phyloP scores from a whole-genome alignment of 2,113 vertebrate genomes.

The Cyprinus carpio region DNA sequence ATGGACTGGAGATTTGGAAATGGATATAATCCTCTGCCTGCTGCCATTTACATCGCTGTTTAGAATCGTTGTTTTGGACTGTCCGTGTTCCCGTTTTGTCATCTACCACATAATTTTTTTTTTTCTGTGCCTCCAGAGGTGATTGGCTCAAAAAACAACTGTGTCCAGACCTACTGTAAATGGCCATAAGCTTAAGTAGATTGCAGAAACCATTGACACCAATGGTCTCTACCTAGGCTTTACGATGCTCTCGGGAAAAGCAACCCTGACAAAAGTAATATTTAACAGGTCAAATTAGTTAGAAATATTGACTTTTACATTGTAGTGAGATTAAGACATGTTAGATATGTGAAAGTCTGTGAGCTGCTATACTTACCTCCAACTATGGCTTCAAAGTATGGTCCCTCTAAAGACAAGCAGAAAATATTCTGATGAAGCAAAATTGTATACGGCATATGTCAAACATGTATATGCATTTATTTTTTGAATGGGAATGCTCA shows the following conservation, averaged over 20 bases:
- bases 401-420: constrained; percentile 25
- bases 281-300: neutral
- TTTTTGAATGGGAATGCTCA: neutral
- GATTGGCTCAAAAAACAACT: neutral
- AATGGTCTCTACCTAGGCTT: neutral
- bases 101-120: neutral
- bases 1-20: neutral
- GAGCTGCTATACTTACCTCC: constrained; percentile 55
- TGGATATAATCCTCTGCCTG: neutral
- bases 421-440: neutral
- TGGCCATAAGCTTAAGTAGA: neutral
- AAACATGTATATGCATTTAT: neutral
- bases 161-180: neutral
- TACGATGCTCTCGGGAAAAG: neutral
- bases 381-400: constrained; percentile 53
- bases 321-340: neutral
- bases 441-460: neutral
- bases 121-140: neutral
- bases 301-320: neutral
- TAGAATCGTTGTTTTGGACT: neutral
- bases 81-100: neutral
- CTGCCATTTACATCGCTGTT: neutral
- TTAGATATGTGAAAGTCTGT: neutral
- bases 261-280: neutral
- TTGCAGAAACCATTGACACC: neutral